Evolutionary conservation across 2,888 invertebrate species (phyloP).

Genomic region (Dicranocentrus wangi): DNA sequence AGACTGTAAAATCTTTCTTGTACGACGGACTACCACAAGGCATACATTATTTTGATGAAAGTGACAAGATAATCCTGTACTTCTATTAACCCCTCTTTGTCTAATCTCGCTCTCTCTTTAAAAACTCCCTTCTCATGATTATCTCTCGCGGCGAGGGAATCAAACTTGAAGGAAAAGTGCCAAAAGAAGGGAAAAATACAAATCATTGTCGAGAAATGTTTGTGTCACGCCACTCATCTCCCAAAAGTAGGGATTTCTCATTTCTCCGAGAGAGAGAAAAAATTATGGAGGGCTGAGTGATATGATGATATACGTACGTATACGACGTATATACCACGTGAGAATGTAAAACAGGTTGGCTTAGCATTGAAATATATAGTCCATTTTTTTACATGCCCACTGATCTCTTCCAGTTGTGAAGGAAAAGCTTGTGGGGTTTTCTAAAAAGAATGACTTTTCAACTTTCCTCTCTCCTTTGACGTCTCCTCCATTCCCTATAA

Average conservation of each 20-base stretch:
- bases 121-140: not conserved
- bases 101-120: constrained; percentile 5
- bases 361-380: no score
- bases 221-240: no score
- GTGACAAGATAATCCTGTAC: constrained; percentile 11
- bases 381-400: no score
- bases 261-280: no score
- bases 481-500: not conserved
- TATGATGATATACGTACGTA: no score
- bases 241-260: no score
- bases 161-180: not conserved
- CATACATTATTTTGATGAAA: constrained; percentile 14
- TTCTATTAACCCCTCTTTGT: not conserved
- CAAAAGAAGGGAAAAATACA: not conserved
- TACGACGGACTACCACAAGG: not conserved
- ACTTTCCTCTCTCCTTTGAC: not conserved
- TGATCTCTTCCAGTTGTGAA: no score
- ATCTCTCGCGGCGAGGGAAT: not conserved
- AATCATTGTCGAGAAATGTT: no score
- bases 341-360: no score
- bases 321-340: no score
- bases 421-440: no score
- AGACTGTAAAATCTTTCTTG: not conserved
- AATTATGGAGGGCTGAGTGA: no score
- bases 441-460: constrained; percentile 7